These are phyloP conservation scores for Acholoe squamosa DNA, from an alignment of 2,888 invertebrate species.

Conservation along the genomic window DNA sequence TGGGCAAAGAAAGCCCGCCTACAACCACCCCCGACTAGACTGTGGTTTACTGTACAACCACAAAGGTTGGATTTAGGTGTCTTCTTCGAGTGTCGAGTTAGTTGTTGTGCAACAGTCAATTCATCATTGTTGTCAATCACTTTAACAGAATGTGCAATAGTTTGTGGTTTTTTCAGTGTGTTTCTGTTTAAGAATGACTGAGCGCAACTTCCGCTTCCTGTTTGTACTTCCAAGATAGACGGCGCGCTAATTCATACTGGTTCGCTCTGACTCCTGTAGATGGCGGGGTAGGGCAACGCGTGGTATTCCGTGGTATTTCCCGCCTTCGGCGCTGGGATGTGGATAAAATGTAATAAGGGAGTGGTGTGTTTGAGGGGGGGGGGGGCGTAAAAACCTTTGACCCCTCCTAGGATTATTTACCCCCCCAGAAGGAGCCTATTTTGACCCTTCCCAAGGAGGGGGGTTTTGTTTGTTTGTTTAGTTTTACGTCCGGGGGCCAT, in stretches of 20 bases:
- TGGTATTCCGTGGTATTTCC: neutral
- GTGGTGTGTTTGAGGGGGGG: too few relatives aligned
- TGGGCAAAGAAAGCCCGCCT: neutral
- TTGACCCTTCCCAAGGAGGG: too few relatives aligned
- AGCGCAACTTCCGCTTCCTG: slow-evolving; percentile 16
- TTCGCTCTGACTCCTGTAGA: neutral
- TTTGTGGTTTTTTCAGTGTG: neutral
- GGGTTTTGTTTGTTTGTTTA: too few relatives aligned
- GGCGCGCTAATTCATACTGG: neutral
- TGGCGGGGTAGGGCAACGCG: neutral
- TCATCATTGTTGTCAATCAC: neutral
- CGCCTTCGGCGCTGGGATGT: neutral
- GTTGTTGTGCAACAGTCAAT: neutral
- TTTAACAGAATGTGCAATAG: neutral
- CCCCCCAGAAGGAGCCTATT: too few relatives aligned
- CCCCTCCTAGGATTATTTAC: too few relatives aligned
- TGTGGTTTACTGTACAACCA: neutral
- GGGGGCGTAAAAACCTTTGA: too few relatives aligned
- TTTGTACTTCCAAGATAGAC: too few relatives aligned
- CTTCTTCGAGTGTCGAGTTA: neutral
- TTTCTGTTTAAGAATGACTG: slow-evolving; percentile 19
- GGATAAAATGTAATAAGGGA: neutral
- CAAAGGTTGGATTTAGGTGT: neutral
- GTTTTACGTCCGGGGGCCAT: too few relatives aligned
- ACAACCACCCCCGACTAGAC: neutral